Evolutionary conservation across 2,113 vertebrate genomes (phyloP), one percentile per base, ranked within the genome.

Genomic region (Triplophysa tibetana): DNA sequence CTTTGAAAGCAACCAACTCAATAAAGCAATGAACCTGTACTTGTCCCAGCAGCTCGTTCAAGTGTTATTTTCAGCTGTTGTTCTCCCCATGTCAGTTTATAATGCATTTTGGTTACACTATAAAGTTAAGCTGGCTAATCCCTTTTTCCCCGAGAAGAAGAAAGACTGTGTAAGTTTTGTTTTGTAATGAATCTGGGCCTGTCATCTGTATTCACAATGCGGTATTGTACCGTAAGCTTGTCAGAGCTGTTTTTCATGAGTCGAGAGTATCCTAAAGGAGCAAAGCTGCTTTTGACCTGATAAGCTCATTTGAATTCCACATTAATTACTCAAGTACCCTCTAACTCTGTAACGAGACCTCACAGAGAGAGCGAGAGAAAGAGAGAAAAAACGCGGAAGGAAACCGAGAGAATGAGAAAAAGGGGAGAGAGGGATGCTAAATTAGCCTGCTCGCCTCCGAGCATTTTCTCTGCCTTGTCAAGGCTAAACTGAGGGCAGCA

Each of bases 231-330:
- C 43, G 76, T 81, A 84, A 75, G 68, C 70, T 85, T 87, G 85
- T 69, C 12, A 56, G 88, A 80, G 88, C 90, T 90, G 88, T 90
- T 93, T 91, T 91, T 88, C 84, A 89, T 86, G 88, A 85, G 85
- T 79, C 56, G 87, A 82, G 80, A 80, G 86, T 86, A 89, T 90
- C 91, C 90, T 92, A 54, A 82, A 90, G 90, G 89, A 90, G 86
- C 88, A 90, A 81, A 91, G 90, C 91, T 92, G 90, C 91, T 91
- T 92, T 90, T 93, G 88, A 93, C 93, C 91, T 87, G 91, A 93
- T 93, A 92, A 93, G 90, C 93, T 93, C 90, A 93, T 93, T 93
- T 92, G 88, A 92, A 93, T 92, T 93, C 91, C 90, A 83, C 88
- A 88, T 90, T 92, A 92, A 92, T 93, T 92, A 92, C 90, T 86